Conservation (phyloP, 2,888 invertebrate species). For the Priocnemis perturbator region DNA sequence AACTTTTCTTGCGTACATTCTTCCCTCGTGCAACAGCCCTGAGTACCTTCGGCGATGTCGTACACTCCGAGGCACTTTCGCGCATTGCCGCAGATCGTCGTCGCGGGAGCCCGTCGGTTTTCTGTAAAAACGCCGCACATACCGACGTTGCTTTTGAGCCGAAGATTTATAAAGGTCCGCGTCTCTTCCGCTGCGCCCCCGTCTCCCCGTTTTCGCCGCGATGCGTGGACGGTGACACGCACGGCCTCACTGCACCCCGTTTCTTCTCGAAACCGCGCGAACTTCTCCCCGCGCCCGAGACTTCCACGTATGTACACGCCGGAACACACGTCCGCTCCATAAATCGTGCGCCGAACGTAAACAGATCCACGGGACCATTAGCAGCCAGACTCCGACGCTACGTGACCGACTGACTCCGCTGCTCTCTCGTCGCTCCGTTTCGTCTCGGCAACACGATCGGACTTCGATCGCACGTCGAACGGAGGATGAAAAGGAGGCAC, state of each 20-base stretch:
- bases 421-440: not conserved
- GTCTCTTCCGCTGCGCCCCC: not conserved
- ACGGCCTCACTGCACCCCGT: constrained; percentile 9
- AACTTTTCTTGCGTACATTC: constrained; percentile 50
- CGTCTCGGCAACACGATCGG: not conserved
- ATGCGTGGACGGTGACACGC: not conserved
- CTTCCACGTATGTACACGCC: constrained; percentile 37
- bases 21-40: constrained; percentile 39
- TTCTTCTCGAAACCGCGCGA: constrained; percentile 44
- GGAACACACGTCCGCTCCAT: constrained; percentile 44
- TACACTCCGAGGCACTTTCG: constrained; percentile 18
- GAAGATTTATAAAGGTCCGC: constrained; percentile 45
- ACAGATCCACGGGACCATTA: constrained; percentile 49
- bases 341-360: constrained; percentile 42
- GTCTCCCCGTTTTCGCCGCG: not conserved
- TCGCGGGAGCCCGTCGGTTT: constrained; percentile 29
- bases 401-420: constrained; percentile 8
- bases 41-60: constrained; percentile 17
- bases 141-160: constrained; percentile 28
- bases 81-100: constrained; percentile 22
- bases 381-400: constrained; percentile 10
- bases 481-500: too few relatives aligned
- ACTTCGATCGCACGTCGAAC: not conserved
- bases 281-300: constrained; percentile 15
- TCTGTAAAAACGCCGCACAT: constrained; percentile 41